Evolutionary conservation across 2,797 vertebrate species (phyloP).

Genomic region (Gymnothorax reevesii): DNA sequence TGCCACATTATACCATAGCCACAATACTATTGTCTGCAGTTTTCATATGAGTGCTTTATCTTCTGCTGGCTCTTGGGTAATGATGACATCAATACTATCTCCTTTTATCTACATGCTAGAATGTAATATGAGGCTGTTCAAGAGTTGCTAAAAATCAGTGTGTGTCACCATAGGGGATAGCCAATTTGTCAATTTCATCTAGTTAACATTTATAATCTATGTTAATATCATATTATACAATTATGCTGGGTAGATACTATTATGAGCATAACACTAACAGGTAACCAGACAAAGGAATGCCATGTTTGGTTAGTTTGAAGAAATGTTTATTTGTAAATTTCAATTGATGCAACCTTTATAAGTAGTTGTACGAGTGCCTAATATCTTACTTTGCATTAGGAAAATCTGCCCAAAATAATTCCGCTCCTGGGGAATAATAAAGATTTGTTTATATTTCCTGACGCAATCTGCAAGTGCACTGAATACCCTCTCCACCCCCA

Average conservation of each 20-base stretch:
- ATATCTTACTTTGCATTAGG: neutral
- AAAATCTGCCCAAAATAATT: neutral
- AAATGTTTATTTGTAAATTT: neutral
- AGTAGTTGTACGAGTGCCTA: neutral
- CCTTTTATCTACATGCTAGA: neutral
- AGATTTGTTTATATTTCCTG: neutral
- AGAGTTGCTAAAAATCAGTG: neutral
- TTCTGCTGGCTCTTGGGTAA: slow-evolving; percentile 2
- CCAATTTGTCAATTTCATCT: neutral
- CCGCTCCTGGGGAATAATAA: neutral
- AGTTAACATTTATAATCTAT: neutral
- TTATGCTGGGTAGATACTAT: neutral
- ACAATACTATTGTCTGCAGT: too few relatives aligned
- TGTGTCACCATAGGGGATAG: neutral
- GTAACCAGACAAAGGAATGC: neutral
- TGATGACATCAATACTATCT: neutral
- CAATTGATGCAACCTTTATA: neutral
- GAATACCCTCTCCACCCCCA: neutral
- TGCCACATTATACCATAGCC: neutral
- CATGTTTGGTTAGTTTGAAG: neutral
- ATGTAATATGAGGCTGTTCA: neutral
- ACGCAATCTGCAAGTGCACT: neutral
- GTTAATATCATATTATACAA: neutral
- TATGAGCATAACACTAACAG: neutral
- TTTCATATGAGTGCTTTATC: neutral